Evolutionary conservation across 2,888 invertebrate genomes (phyloP), one percentile per base, ranked within the genome.

Genomic region (Ernsta delagoae): DNA sequence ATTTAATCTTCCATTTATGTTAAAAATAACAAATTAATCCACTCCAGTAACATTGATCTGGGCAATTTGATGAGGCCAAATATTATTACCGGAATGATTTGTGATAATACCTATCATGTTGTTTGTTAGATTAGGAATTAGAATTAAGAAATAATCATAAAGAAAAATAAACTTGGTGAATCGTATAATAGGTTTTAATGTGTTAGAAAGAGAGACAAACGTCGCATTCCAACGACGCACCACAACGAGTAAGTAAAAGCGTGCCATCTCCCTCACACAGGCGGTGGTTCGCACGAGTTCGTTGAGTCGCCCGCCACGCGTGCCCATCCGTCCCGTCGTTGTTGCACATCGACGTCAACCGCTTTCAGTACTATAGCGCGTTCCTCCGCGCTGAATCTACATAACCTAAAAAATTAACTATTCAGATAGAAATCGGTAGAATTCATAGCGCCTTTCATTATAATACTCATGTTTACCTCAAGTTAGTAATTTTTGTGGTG

Each of bases 311-410:
- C 61, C 83, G 84, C 84, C 85, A 81, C 82, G 82, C 83, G 76
- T 79, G 82, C 81, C 83, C 84, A 81, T 84, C 5, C 41, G 41
- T 41, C 79, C 16, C 16, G 16, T 16, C 86, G 87, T 88, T 87
- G 88, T 88, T 90, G 91, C 92, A 93, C 91, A 91, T 89, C 92
- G 90, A 88, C 90, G 89, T 87, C 85, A 90, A 90, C 89, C 88
- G 91, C 88, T 90, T 89, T 86, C 90, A 91, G 59, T 59, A 87
- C 82, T 88, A 90, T 83, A 90, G 91, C 92, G 92, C 92, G 92
- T 92, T 87, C 82, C 86, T 87, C 86, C 88, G 91, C 90, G 92
- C 90, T 89, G 83, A 85, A 88, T 80, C 85, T 84, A 86, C 86
- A 89, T 93, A 93, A 93, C 93, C 93, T 92, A 87, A 86, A 89